Evolutionary conservation across 2,797 vertebrate species (phyloP).

Genomic region (Phoebastria nigripes): DNA sequence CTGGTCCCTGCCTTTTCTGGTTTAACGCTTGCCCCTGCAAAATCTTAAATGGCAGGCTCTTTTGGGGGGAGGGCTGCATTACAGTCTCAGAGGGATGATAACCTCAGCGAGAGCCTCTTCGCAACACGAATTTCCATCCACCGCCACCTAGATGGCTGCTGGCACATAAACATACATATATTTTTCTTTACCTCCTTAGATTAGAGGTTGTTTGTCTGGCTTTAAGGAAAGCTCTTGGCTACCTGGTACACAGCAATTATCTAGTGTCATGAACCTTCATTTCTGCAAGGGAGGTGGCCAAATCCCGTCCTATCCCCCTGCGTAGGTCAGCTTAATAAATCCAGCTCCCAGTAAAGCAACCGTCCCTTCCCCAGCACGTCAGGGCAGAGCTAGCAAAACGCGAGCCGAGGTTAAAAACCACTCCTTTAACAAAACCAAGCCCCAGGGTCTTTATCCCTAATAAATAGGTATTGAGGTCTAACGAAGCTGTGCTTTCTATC

Average conservation of each 20-base stretch:
- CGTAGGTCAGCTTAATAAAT: background rate
- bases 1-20: too few relatives aligned
- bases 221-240: background rate
- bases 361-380: fast-evolving
- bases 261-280: fast-evolving
- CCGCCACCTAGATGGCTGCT: background rate
- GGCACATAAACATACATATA: background rate
- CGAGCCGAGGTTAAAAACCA: background rate
- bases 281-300: fast-evolving
- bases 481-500: background rate
- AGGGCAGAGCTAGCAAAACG: background rate
- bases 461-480: background rate
- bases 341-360: background rate
- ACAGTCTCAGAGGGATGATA: background rate
- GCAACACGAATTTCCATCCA: fast-evolving
- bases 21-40: background rate
- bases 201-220: background rate
- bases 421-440: background rate
- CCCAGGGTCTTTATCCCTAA: background rate
- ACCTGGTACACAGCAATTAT: fast-evolving
- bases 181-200: fast-evolving
- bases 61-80: background rate
- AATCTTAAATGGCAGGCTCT: fast-evolving
- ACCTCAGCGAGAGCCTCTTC: background rate
- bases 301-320: background rate